Evolutionary conservation across 2,113 vertebrate genomes (phyloP).

Genomic region (Capra hircus): DNA sequence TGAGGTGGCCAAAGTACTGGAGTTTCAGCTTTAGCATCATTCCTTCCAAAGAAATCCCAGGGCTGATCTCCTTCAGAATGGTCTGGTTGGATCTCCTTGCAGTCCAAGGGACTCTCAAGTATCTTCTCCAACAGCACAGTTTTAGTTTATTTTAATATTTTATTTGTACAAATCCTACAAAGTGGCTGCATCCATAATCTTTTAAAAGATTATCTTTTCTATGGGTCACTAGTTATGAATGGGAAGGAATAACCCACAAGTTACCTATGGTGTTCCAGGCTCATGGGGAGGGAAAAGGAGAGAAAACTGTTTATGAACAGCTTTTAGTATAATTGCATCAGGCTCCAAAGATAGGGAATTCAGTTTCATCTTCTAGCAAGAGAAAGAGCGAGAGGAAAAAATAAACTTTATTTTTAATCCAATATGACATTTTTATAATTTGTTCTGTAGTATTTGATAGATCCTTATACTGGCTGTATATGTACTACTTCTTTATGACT

Average conservation of each 20-base stretch:
- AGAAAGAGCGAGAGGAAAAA: not conserved
- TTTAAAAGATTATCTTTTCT: not conserved
- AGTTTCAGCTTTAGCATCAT: no score
- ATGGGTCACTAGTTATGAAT: not conserved
- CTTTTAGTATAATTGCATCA: not conserved
- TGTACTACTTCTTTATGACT: not conserved
- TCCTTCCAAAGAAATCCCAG: no score
- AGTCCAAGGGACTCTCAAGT: no score
- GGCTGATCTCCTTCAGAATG: no score
- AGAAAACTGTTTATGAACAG: not conserved
- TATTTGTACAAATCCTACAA: no score
- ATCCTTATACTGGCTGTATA: not conserved
- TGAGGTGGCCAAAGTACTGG: no score
- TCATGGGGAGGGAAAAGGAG: not conserved
- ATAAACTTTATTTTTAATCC: not conserved
- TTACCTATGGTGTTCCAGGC: not conserved
- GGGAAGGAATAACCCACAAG: not conserved
- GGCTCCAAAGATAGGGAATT: not conserved
- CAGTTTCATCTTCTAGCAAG: not conserved
- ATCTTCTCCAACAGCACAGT: no score
- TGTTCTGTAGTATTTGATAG: not conserved
- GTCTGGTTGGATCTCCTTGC: no score
- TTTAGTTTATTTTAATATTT: not conserved
- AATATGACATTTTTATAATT: not conserved
- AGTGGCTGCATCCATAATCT: not conserved